phyloP scores from a whole-genome alignment of 1,140 invertebrate genomes.

The Drosophila bocqueti region DNA sequence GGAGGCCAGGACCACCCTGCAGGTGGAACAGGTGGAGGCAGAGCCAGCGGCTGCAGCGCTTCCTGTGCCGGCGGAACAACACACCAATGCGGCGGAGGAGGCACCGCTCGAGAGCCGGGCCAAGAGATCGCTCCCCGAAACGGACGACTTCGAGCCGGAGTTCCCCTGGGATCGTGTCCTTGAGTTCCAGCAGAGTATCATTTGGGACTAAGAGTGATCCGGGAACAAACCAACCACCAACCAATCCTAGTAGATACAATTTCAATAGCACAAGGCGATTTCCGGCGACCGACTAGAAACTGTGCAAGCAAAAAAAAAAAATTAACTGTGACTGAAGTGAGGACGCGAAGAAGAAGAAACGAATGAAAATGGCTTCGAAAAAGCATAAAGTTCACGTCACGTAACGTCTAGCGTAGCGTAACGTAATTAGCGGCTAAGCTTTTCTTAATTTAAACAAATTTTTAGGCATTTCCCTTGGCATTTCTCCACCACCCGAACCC shows the following conservation, averaged over 20 bases:
- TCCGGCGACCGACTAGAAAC: constrained; percentile 17
- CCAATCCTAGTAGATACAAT: constrained; percentile 61
- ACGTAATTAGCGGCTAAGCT: constrained; percentile 56
- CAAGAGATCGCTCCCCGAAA: constrained; percentile 56
- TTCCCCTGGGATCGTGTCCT: constrained; percentile 83
- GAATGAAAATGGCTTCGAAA: constrained; percentile 40
- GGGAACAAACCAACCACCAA: constrained; percentile 18
- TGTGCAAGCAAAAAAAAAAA: constrained; percentile 40
- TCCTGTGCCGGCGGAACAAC: constrained; percentile 34
- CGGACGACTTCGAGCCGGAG: constrained; percentile 66
- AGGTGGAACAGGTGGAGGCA: constrained; percentile 43
- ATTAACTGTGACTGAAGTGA: constrained; percentile 76
- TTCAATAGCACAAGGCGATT: constrained; percentile 58
- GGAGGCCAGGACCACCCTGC: constrained; percentile 73
- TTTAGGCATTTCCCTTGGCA: constrained; percentile 77
- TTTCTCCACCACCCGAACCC: constrained; percentile 38
- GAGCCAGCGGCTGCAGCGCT: constrained; percentile 35
- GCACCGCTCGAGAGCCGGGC: constrained; percentile 30
- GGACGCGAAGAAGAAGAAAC: constrained; percentile 3
- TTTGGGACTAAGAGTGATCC: constrained; percentile 65
- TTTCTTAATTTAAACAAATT: constrained; percentile 41
- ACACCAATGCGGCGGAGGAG: constrained; percentile 36
- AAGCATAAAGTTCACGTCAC: constrained; percentile 47
- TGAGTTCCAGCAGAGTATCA: constrained; percentile 77
- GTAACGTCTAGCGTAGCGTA: constrained; percentile 54